phyloP scores from a whole-genome alignment of 2,888 invertebrate species.

The Mamestra brassicae region DNA sequence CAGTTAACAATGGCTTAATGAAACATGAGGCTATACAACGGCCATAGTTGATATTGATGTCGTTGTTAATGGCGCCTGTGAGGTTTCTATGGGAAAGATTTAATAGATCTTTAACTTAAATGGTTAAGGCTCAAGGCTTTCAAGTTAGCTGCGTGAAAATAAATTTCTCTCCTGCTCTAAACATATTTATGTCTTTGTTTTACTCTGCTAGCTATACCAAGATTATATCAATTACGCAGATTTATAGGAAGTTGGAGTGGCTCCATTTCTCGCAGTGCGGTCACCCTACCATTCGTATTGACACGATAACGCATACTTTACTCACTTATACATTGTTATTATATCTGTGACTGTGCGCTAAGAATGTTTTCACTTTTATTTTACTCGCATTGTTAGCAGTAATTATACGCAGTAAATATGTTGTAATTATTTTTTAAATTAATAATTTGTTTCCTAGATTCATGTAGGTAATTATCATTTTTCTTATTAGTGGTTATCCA shows the following conservation, averaged over 20 bases:
- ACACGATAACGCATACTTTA: conserved; percentile 31
- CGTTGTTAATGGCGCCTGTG: neutral
- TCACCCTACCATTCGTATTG: conserved; percentile 40
- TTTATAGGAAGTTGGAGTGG: too few relatives aligned
- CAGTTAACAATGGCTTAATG: neutral
- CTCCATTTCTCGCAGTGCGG: neutral
- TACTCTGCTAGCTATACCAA: too few relatives aligned
- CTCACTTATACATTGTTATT: conserved; percentile 25
- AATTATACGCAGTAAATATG: neutral
- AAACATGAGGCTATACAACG: neutral
- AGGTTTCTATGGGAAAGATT: neutral
- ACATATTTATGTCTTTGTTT: too few relatives aligned
- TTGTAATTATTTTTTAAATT: neutral
- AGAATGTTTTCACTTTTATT: conserved; percentile 54
- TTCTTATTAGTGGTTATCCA: neutral
- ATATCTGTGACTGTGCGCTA: neutral
- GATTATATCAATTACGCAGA: too few relatives aligned
- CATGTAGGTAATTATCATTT: neutral
- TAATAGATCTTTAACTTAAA: neutral
- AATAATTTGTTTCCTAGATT: neutral
- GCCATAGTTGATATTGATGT: neutral
- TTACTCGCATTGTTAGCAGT: conserved; percentile 15
- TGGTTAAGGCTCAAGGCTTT: neutral
- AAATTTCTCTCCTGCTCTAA: neutral
- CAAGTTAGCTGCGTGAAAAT: neutral